Percentiles rank a stretch among this genome's conserved stretches.
Conservation (phyloP, 2,888 invertebrate species). For the Schizaphis graminum region DNA sequence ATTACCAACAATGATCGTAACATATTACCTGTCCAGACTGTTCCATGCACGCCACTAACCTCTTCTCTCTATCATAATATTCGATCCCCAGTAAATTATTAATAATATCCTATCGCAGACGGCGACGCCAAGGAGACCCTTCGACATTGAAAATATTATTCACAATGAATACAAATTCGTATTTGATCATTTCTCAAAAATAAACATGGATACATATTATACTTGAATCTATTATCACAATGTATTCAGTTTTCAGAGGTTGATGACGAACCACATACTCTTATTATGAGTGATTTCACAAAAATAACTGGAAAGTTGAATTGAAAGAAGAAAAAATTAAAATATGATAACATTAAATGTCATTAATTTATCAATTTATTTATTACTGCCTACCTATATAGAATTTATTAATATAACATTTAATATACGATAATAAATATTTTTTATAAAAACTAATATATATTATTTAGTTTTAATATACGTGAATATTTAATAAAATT, state of each 20-base stretch:
- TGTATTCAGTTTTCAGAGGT: not conserved
- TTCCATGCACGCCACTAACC: not conserved
- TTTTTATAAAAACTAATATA: not conserved
- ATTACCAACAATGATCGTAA: slow-evolving; percentile 41
- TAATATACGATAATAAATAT: not conserved
- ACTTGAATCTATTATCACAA: not conserved
- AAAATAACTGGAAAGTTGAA: not conserved
- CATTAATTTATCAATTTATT: too few species aligned
- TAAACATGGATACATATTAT: not conserved
- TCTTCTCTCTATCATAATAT: not conserved
- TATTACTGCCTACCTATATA: too few species aligned
- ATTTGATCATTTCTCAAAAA: not conserved
- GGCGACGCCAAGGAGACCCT: slow-evolving; percentile 19
- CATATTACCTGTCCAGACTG: slow-evolving; percentile 20
- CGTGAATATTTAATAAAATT: not conserved
- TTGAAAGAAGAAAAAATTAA: not conserved
- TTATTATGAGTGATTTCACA: not conserved
- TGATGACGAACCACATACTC: not conserved
- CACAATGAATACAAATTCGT: not conserved
- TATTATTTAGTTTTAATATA: not conserved
- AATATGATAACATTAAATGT: too few species aligned
- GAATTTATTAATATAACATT: not conserved
- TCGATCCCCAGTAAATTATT: slow-evolving; percentile 48
- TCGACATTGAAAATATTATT: slow-evolving; percentile 30
- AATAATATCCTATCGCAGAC: slow-evolving; percentile 8